Conservation (phyloP, 2,113 vertebrate species). For the Arizona elegans region DNA sequence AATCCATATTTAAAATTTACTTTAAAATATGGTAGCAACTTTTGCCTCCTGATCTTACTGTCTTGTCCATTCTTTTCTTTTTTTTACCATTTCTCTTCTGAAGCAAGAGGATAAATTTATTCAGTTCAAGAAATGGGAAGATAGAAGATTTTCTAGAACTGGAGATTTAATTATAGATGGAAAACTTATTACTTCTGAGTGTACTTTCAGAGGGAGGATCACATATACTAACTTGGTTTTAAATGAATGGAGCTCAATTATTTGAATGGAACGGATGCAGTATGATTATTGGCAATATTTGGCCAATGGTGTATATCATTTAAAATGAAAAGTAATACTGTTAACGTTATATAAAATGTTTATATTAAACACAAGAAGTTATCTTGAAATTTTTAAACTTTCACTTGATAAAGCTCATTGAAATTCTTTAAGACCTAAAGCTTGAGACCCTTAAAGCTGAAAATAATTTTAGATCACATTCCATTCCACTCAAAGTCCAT, state of each 20-base stretch:
- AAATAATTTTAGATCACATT: not conserved
- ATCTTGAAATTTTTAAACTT: not conserved
- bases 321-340: not conserved
- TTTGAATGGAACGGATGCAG: not conserved
- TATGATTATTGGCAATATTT: not conserved
- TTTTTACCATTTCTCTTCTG: not conserved
- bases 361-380: not conserved
- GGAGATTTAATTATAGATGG: not conserved
- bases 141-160: not conserved
- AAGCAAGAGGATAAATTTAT: not conserved
- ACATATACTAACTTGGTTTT: not conserved
- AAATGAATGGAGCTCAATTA: not conserved
- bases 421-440: not conserved
- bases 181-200: not conserved
- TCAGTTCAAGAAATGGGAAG: not conserved
- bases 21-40: not conserved
- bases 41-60: not conserved
- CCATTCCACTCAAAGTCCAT: not conserved
- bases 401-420: not conserved
- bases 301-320: not conserved
- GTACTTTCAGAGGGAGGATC: not conserved
- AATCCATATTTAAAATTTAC: not conserved
- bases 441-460: not conserved
- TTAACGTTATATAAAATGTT: not conserved
- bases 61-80: not conserved